Conservation (phyloP, 1,140 invertebrate genomes). For the Carposina sasakii region DNA sequence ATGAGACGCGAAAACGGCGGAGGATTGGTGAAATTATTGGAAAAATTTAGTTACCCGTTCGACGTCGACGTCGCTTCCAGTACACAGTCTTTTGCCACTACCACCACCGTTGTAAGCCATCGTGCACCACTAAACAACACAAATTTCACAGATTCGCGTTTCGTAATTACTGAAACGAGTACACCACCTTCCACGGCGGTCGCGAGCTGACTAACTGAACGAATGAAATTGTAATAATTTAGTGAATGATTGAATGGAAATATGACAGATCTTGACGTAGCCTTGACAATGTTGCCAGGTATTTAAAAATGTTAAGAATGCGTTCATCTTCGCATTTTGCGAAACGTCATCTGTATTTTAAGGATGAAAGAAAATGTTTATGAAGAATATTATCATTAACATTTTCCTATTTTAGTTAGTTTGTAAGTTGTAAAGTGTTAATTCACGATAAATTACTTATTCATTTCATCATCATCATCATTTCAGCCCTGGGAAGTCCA, state of each 20-base stretch:
- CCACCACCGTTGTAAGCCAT: slow-evolving; percentile 73
- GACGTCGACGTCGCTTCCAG: slow-evolving; percentile 63
- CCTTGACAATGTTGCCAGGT: not conserved
- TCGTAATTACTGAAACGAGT: slow-evolving; percentile 34
- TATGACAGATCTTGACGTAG: slow-evolving; percentile 17
- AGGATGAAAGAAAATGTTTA: too few species aligned
- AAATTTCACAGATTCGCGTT: slow-evolving; percentile 68
- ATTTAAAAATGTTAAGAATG: too few species aligned
- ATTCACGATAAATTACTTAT: too few species aligned
- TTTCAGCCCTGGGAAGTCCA: too few species aligned
- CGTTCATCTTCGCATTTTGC: too few species aligned
- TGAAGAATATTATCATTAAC: too few species aligned
- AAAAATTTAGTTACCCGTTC: slow-evolving; percentile 57
- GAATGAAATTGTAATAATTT: slow-evolving; percentile 38
- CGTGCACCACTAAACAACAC: slow-evolving; percentile 67
- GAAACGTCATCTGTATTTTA: too few species aligned
- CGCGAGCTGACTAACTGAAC: slow-evolving; percentile 61
- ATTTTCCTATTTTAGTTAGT: too few species aligned
- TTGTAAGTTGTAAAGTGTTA: too few species aligned
- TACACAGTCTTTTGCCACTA: slow-evolving; percentile 70
- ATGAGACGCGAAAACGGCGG: slow-evolving; percentile 37
- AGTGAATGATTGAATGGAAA: slow-evolving; percentile 41
- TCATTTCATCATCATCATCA: too few species aligned
- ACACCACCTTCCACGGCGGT: slow-evolving; percentile 44
- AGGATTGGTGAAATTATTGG: slow-evolving; percentile 32